These are phyloP conservation scores for Natator depressus DNA, from an alignment of 2,113 vertebrate genomes.

Conservation along the genomic window DNA sequence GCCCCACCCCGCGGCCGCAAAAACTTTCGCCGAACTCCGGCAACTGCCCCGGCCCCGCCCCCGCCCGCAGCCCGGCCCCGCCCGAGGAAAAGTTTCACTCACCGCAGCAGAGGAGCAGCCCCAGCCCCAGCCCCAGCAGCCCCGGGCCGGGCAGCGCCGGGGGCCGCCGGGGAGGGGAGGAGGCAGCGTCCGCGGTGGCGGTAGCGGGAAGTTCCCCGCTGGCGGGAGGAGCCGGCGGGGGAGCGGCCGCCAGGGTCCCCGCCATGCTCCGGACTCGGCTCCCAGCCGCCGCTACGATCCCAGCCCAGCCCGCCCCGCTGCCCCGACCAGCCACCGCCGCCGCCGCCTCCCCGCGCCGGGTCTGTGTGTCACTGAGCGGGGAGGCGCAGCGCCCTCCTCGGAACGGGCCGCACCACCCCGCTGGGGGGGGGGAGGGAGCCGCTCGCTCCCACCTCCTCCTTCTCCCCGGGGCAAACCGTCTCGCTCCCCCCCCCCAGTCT, in stretches of 20 bases:
- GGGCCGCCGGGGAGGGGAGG: background rate
- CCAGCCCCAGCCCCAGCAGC: slow-evolving; percentile 49
- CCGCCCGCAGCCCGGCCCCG: background rate
- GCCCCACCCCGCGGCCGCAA: background rate
- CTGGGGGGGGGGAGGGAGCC: background rate
- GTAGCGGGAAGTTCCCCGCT: slow-evolving; percentile 33
- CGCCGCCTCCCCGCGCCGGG: slow-evolving; percentile 33
- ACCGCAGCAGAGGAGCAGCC: slow-evolving; percentile 65
- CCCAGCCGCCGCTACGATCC: slow-evolving; percentile 33
- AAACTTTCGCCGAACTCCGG: slow-evolving; percentile 51
- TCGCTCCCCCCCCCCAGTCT: fast-evolving
- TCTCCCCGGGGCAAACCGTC: fast-evolving
- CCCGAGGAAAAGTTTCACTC: slow-evolving; percentile 50
- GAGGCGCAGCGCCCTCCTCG: slow-evolving; percentile 55
- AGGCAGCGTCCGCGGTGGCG: background rate
- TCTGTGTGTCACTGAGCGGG: slow-evolving; percentile 52
- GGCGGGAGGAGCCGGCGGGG: background rate
- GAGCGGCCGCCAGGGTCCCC: background rate
- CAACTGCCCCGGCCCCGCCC: background rate
- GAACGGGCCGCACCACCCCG: slow-evolving; percentile 58
- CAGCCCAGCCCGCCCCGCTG: background rate
- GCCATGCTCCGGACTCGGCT: slow-evolving; percentile 53
- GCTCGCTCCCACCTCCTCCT: background rate
- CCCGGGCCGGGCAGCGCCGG: slow-evolving; percentile 5
- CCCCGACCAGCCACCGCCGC: background rate